Conservation (phyloP, 2,113 vertebrate species). For the Thamnaconus septentrionalis region DNA sequence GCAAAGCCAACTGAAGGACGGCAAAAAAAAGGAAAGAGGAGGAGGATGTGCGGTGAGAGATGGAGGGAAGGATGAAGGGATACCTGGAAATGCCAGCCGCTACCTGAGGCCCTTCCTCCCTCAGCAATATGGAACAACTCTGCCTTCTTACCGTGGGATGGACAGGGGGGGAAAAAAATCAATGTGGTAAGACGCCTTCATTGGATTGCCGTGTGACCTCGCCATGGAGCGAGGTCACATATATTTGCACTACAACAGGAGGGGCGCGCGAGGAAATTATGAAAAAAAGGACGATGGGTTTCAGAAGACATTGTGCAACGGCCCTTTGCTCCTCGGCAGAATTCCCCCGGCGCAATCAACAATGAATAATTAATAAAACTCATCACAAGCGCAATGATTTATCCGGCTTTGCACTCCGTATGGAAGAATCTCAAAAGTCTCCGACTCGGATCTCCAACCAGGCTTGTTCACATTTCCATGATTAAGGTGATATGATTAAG, state of each 20-base stretch:
- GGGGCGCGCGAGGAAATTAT: constrained; percentile 71
- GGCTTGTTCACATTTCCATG: neutral
- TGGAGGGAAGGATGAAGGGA: too few species aligned
- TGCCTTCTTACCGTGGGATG: constrained; percentile 50
- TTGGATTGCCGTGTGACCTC: constrained; percentile 64
- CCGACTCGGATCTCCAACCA: neutral
- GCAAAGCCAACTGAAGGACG: neutral
- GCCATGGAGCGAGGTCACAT: constrained; percentile 57
- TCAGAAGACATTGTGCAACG: constrained; percentile 50
- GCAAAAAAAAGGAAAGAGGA: too few species aligned
- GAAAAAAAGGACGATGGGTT: constrained; percentile 53
- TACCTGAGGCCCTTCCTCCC: constrained; percentile 38
- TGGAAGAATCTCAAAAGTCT: neutral
- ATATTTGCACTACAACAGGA: constrained; percentile 66
- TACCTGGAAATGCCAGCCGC: constrained; percentile 39
- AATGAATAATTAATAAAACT: constrained; percentile 72
- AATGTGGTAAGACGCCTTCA: constrained; percentile 63
- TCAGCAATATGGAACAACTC: constrained; percentile 43
- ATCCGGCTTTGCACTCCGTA: constrained; percentile 27
- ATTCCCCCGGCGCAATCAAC: constrained; percentile 53
- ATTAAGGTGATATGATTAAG: constrained; percentile 8
- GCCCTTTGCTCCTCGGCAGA: constrained; percentile 55
- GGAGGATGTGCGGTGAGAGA: too few species aligned
- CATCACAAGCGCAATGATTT: constrained; percentile 37
- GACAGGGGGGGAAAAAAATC: constrained; percentile 44